Conservation (phyloP, 1,140 invertebrate genomes). For the Hylyphantes graminicola region DNA sequence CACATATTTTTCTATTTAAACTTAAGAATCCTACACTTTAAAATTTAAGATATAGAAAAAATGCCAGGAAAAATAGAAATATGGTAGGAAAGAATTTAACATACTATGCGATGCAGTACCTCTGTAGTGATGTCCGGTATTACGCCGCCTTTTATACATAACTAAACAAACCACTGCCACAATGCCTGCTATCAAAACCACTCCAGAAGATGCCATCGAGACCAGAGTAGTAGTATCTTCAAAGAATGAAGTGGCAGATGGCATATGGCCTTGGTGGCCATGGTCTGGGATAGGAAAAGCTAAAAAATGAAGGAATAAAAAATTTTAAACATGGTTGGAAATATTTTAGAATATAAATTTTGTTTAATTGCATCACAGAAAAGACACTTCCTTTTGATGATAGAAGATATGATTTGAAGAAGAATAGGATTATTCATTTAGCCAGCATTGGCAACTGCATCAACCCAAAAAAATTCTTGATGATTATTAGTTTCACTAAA, state of each 20-base stretch:
- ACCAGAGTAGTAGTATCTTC: constrained; percentile 63
- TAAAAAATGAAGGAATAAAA: background rate
- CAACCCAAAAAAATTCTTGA: too few relatives aligned
- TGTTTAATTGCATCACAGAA: background rate
- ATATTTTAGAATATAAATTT: background rate
- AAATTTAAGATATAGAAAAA: too few relatives aligned
- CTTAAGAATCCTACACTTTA: too few relatives aligned
- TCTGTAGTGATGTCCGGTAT: constrained; percentile 60
- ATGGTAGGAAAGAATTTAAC: too few relatives aligned
- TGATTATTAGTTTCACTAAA: too few relatives aligned
- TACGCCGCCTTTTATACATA: constrained; percentile 60
- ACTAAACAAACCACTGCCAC: constrained; percentile 63
- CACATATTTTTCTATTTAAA: too few relatives aligned
- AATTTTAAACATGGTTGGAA: background rate
- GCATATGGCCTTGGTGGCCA: constrained; percentile 51
- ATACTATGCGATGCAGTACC: background rate
- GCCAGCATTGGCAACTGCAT: too few relatives aligned
- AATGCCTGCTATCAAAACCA: constrained; percentile 63
- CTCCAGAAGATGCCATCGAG: constrained; percentile 62
- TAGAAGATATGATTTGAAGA: too few relatives aligned
- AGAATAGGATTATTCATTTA: too few relatives aligned
- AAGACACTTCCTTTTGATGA: background rate
- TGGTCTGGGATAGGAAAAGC: constrained; percentile 47
- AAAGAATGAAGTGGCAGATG: constrained; percentile 58
- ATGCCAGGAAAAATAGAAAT: too few relatives aligned